Conservation (phyloP, 1,140 invertebrate species). For the Hetaerina americana region DNA sequence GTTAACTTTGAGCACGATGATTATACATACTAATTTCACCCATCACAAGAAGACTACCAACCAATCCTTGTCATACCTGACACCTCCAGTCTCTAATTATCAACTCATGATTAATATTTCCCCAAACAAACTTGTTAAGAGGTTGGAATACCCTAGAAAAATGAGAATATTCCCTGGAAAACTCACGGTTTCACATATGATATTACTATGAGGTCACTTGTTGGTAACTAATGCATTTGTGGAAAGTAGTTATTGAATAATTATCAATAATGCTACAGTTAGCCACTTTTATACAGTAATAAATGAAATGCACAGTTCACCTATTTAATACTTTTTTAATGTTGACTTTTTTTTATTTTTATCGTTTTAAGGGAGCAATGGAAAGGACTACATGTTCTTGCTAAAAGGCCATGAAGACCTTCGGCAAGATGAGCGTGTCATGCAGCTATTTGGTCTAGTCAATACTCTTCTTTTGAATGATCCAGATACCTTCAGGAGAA, state of each 20-base stretch:
- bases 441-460: constrained; percentile 98
- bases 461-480: constrained; percentile 91
- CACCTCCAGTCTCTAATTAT: too few relatives aligned
- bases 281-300: not conserved
- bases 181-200: too few relatives aligned
- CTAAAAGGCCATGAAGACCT: constrained; percentile 99
- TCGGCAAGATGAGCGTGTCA: constrained; percentile 95
- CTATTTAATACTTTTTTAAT: not conserved
- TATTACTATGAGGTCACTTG: too few relatives aligned
- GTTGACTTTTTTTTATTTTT: constrained; percentile 8
- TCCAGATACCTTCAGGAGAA: constrained; percentile 87
- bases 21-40: too few relatives aligned
- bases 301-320: not conserved
- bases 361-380: constrained; percentile 64
- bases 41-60: too few relatives aligned
- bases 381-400: constrained; percentile 96
- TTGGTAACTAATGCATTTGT: not conserved
- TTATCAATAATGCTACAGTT: not conserved
- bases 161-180: too few relatives aligned
- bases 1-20: too few relatives aligned
- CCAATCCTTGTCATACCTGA: too few relatives aligned
- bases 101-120: too few relatives aligned
- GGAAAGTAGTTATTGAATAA: constrained; percentile 2
- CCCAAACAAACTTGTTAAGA: too few relatives aligned
- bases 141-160: too few relatives aligned